A percentile compares a stretch with the other conserved stretches of the same genome.
Evolutionary conservation across 2,113 vertebrate genomes (phyloP).

Genomic region (Paramormyrops kingsleyae): DNA sequence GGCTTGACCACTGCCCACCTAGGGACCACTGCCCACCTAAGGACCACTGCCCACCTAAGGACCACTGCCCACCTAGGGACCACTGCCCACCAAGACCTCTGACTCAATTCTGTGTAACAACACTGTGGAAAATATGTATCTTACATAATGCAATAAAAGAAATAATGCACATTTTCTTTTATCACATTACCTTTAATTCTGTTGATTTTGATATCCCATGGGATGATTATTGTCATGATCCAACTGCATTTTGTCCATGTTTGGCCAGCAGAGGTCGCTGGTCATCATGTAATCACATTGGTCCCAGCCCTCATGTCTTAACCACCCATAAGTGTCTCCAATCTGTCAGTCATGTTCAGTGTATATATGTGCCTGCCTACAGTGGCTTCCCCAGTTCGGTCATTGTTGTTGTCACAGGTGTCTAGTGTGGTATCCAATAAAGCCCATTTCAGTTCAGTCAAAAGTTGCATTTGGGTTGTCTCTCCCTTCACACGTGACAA

Average conservation of each 20-base stretch:
- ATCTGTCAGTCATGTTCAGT: neutral
- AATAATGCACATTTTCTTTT: neutral
- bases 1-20: constrained; percentile 66
- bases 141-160: neutral
- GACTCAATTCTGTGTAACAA: neutral
- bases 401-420: neutral
- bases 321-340: neutral
- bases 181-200: neutral
- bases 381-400: neutral
- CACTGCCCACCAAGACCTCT: neutral
- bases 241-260: neutral
- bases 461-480: neutral
- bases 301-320: neutral
- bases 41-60: constrained; percentile 58
- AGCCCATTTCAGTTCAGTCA: neutral
- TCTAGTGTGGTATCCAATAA: neutral
- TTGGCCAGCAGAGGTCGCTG: neutral
- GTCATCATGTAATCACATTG: neutral
- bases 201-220: neutral
- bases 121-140: neutral
- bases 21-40: constrained; percentile 45
- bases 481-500: neutral
- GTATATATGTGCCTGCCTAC: neutral
- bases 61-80: constrained; percentile 58
- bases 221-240: neutral